phyloP scores from a whole-genome alignment of 35 echinoderm and acorn worm species.

The Apostichopus parvimensis region DNA sequence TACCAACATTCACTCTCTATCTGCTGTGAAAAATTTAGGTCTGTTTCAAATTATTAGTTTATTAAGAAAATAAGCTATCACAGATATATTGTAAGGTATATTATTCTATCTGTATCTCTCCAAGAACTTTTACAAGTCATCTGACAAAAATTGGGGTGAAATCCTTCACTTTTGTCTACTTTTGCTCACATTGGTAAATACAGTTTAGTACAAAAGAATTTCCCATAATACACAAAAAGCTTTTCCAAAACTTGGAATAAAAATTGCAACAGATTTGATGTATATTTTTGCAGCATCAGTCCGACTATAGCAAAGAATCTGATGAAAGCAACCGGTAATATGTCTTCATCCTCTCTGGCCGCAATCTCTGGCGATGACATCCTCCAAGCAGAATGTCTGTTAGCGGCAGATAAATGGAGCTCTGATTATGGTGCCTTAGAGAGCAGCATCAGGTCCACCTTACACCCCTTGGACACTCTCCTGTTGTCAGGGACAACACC shows the following conservation, averaged over 20 bases:
- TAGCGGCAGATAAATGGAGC: slow-evolving; percentile 35
- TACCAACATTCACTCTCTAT: not conserved
- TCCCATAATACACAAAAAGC: too few species aligned
- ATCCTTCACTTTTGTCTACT: too few species aligned
- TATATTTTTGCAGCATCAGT: not conserved
- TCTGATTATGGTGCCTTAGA: slow-evolving; percentile 4
- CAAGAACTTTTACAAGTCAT: too few species aligned
- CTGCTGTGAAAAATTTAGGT: too few species aligned
- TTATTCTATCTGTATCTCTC: too few species aligned
- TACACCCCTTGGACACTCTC: slow-evolving; percentile 7
- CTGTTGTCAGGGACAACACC: not conserved
- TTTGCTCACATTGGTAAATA: too few species aligned
- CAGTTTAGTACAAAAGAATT: too few species aligned
- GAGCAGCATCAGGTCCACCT: not conserved
- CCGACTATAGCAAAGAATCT: not conserved
- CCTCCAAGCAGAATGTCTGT: slow-evolving; percentile 40
- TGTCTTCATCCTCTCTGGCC: not conserved
- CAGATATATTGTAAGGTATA: too few species aligned
- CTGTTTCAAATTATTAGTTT: too few species aligned
- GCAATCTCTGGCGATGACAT: slow-evolving; percentile 29
- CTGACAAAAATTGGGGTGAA: too few species aligned
- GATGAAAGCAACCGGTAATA: not conserved
- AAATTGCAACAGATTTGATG: not conserved
- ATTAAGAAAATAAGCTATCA: too few species aligned
- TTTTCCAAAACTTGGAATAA: not conserved